phyloP scores from a whole-genome alignment of 2,888 invertebrate genomes.

The Hofmannophila pseudospretella region DNA sequence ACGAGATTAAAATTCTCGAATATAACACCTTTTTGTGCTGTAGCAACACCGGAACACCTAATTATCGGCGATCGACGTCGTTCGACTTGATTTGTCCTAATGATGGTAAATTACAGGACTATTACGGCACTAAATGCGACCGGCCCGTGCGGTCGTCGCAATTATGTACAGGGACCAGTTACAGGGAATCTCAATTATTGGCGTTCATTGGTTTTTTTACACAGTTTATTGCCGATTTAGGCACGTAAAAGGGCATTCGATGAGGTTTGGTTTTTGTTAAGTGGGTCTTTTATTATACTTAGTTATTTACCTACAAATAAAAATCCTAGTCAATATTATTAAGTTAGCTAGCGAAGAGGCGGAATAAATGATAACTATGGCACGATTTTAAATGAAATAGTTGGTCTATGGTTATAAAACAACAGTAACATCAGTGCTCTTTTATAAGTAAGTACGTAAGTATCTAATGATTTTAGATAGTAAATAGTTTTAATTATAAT shows the following conservation, averaged over 20 bases:
- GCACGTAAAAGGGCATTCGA: conserved; percentile 6
- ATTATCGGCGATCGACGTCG: conserved; percentile 64
- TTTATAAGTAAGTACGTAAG: too few relatives aligned
- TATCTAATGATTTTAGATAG: too few relatives aligned
- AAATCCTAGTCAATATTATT: too few relatives aligned
- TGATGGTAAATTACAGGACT: conserved; percentile 61
- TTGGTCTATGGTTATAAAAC: too few relatives aligned
- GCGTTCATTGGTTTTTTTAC: conserved; percentile 34
- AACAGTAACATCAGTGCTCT: too few relatives aligned
- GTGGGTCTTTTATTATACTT: too few relatives aligned
- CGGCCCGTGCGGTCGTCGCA: conserved; percentile 45
- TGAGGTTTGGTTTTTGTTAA: conserved; percentile 3
- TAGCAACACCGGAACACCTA: conserved; percentile 53
- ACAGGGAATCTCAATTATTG: conserved; percentile 43
- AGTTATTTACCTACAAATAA: too few relatives aligned
- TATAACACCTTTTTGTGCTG: conserved; percentile 69
- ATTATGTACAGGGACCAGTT: conserved; percentile 36
- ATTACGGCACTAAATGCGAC: conserved; percentile 47
- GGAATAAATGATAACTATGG: too few relatives aligned
- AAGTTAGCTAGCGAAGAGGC: too few relatives aligned
- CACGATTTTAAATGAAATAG: too few relatives aligned
- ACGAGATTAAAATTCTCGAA: conserved; percentile 33
- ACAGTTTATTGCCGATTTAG: conserved; percentile 16
- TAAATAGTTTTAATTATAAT: too few relatives aligned
- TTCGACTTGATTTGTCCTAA: conserved; percentile 64